phyloP scores from a whole-genome alignment of 2,113 vertebrate species.

The Quiscalus mexicanus region DNA sequence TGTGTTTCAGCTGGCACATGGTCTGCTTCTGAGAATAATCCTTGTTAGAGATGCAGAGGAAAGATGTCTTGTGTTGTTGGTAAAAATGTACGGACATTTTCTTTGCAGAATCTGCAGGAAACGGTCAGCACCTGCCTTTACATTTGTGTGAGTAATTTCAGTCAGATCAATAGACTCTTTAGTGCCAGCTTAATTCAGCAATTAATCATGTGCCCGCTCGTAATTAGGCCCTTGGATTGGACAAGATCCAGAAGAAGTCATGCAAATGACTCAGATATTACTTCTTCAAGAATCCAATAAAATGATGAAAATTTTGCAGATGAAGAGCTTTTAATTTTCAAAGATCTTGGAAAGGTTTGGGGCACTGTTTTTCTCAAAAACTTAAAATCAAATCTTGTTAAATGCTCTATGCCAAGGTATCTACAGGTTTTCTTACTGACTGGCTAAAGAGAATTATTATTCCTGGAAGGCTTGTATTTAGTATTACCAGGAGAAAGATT shows the following conservation, averaged over 20 bases:
- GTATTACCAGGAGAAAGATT: not conserved
- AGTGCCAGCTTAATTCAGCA: not conserved
- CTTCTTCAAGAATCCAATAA: not conserved
- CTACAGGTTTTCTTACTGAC: not conserved
- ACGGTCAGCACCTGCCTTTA: not conserved
- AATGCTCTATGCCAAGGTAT: not conserved
- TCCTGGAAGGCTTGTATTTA: not conserved
- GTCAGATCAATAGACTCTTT: not conserved
- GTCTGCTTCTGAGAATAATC: not conserved
- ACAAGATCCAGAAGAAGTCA: not conserved
- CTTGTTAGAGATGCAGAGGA: not conserved
- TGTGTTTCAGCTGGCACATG: not conserved
- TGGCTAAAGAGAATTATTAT: not conserved
- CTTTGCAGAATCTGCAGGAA: not conserved
- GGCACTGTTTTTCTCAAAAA: not conserved
- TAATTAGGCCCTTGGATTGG: not conserved
- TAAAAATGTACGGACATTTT: not conserved
- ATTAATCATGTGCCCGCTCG: not conserved
- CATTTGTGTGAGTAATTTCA: not conserved
- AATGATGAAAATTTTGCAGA: not conserved
- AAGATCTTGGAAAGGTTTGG: not conserved
- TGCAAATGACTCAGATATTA: not conserved
- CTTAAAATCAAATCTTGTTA: not conserved
- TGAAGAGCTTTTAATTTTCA: not conserved
- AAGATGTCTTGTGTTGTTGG: not conserved